Conservation (phyloP, 1,140 invertebrate species). For the Conus ventricosus region DNA sequence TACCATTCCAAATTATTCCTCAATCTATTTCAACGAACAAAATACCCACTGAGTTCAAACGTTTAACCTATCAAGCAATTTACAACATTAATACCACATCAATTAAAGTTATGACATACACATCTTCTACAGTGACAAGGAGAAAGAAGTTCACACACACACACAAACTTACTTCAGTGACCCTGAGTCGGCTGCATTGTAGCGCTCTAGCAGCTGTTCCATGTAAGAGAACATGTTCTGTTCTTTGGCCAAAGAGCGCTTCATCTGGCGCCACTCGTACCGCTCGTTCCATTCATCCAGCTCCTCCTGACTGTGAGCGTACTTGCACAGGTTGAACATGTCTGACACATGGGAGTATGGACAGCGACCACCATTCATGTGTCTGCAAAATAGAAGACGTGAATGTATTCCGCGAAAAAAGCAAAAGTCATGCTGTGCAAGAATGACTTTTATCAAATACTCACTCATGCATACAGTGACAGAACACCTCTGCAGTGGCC, state of each 20-base stretch:
- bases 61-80: too few relatives aligned
- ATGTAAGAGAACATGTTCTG: constrained; percentile 70
- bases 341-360: constrained; percentile 68
- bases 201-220: constrained; percentile 66
- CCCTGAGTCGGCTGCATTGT: constrained; percentile 57
- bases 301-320: constrained; percentile 70
- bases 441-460: too few relatives aligned
- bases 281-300: constrained; percentile 71
- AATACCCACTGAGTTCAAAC: too few relatives aligned
- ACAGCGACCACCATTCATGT: constrained; percentile 60
- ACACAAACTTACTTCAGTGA: constrained; percentile 55
- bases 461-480: too few relatives aligned
- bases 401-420: background rate
- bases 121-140: too few relatives aligned
- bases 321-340: constrained; percentile 70
- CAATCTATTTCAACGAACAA: too few relatives aligned
- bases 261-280: constrained; percentile 69
- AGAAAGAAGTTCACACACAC: background rate
- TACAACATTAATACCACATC: too few relatives aligned
- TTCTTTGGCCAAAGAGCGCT: constrained; percentile 64
- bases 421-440: too few relatives aligned
- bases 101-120: too few relatives aligned
- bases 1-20: too few relatives aligned
- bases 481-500: too few relatives aligned
- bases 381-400: constrained; percentile 42